phyloP scores from a whole-genome alignment of 2,888 invertebrate genomes.

The Didymodactylos carnosus region DNA sequence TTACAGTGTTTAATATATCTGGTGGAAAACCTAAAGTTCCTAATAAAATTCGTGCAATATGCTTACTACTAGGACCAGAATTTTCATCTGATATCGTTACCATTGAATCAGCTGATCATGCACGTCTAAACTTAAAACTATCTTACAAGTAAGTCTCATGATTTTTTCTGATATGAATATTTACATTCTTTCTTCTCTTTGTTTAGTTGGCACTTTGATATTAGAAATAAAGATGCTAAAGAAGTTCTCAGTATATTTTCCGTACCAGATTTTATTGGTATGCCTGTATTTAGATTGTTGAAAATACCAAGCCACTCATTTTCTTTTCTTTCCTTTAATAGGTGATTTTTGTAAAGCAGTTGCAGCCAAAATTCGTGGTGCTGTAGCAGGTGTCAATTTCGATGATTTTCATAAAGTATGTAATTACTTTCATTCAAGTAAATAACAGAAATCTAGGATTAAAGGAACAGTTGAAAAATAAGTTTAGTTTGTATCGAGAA shows the following conservation, averaged over 20 bases:
- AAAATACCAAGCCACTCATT: too few species aligned
- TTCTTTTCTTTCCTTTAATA: constrained; percentile 40
- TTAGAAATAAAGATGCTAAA: constrained; percentile 19
- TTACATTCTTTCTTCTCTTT: too few species aligned
- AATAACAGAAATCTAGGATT: too few species aligned
- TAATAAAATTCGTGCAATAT: constrained; percentile 36
- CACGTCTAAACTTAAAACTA: constrained; percentile 36
- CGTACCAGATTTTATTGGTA: constrained; percentile 21
- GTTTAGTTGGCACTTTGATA: not conserved
- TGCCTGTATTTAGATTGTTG: too few species aligned
- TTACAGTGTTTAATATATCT: constrained; percentile 37
- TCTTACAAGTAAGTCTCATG: constrained; percentile 38
- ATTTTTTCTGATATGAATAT: too few species aligned
- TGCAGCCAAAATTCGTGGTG: constrained; percentile 37
- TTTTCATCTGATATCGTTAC: constrained; percentile 38
- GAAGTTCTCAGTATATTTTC: constrained; percentile 36
- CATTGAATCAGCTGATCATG: constrained; percentile 39
- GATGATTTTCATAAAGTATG: constrained; percentile 38
- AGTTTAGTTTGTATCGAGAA: too few species aligned
- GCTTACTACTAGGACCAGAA: constrained; percentile 37
- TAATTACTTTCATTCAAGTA: too few species aligned
- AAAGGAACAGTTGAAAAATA: too few species aligned
- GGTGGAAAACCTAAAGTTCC: constrained; percentile 39
- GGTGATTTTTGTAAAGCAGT: constrained; percentile 39
- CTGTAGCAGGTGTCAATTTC: constrained; percentile 37